These are phyloP conservation scores for Micrasema minimum DNA, from an alignment of 1,140 invertebrate species.

Conservation along the genomic window DNA sequence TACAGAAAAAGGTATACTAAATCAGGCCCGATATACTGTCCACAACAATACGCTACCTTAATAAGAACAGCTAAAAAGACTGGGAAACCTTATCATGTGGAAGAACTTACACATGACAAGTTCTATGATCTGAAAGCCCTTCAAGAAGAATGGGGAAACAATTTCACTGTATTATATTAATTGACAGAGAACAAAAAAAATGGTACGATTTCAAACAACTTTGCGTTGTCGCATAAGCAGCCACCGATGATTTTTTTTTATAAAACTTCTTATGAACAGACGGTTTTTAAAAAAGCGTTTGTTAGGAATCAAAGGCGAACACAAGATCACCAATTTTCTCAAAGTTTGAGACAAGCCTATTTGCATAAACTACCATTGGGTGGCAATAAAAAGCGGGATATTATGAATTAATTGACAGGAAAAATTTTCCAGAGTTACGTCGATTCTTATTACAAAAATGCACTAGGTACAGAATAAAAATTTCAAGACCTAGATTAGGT, in stretches of 20 bases:
- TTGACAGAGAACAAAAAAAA: constrained; percentile 5
- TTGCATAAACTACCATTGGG: constrained; percentile 3
- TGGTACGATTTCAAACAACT: constrained; percentile 2
- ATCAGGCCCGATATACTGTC: constrained; percentile 55
- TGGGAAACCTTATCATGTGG: neutral
- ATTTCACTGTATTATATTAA: constrained; percentile 7
- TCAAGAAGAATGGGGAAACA: constrained; percentile 6
- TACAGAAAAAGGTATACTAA: constrained; percentile 27
- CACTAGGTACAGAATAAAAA: constrained; percentile 1
- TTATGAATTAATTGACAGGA: constrained; percentile 1
- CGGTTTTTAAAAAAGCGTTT: neutral
- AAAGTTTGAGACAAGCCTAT: constrained; percentile 4
- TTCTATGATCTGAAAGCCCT: constrained; percentile 4
- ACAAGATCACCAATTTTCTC: constrained; percentile 5
- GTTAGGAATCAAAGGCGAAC: constrained; percentile 4
- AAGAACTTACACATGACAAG: constrained; percentile 2
- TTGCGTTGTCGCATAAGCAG: constrained; percentile 1
- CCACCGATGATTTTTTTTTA: constrained; percentile 1
- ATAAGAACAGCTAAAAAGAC: neutral
- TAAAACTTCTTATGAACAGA: neutral
- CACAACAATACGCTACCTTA: constrained; percentile 18
- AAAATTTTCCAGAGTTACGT: neutral
- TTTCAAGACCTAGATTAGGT: neutral
- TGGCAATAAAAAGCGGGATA: constrained; percentile 8
- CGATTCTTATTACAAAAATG: constrained; percentile 2